phyloP scores from a whole-genome alignment of 2,888 invertebrate genomes.

The Cataglyphis livida region DNA sequence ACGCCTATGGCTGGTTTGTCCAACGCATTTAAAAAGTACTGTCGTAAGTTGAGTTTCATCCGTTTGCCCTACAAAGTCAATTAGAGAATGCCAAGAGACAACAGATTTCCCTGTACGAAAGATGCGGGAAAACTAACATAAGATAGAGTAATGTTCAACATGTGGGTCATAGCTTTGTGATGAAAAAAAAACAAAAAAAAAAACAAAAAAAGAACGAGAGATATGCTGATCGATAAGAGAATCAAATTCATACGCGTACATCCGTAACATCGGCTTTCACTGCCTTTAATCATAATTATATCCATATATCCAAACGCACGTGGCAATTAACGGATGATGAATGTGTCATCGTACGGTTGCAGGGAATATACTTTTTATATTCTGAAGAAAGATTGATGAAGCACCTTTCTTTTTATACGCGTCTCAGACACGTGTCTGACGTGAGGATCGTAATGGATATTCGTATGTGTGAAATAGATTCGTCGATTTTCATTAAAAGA shows the following conservation, averaged over 20 bases:
- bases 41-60: constrained; percentile 45
- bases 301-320: constrained; percentile 4
- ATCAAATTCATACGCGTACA: constrained; percentile 29
- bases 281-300: constrained; percentile 34
- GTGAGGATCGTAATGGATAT: constrained; percentile 13
- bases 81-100: constrained; percentile 17
- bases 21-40: constrained; percentile 25
- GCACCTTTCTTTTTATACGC: not conserved
- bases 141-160: not conserved
- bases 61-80: constrained; percentile 45
- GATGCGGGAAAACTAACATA: constrained; percentile 4
- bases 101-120: constrained; percentile 18
- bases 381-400: constrained; percentile 29
- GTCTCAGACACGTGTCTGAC: not conserved
- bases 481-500: constrained; percentile 36
- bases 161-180: not conserved
- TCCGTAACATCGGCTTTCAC: constrained; percentile 36
- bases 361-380: not conserved
- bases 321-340: constrained; percentile 40
- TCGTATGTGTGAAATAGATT: constrained; percentile 15
- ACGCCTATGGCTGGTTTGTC: constrained; percentile 55
- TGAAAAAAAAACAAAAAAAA: not conserved
- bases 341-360: constrained; percentile 31
- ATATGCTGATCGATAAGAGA: constrained; percentile 21
- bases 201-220: not conserved